Percentiles rank a stretch among this genome's conserved stretches.
Conservation (phyloP, 1,140 invertebrate genomes). For the Palaemon carinicauda region DNA sequence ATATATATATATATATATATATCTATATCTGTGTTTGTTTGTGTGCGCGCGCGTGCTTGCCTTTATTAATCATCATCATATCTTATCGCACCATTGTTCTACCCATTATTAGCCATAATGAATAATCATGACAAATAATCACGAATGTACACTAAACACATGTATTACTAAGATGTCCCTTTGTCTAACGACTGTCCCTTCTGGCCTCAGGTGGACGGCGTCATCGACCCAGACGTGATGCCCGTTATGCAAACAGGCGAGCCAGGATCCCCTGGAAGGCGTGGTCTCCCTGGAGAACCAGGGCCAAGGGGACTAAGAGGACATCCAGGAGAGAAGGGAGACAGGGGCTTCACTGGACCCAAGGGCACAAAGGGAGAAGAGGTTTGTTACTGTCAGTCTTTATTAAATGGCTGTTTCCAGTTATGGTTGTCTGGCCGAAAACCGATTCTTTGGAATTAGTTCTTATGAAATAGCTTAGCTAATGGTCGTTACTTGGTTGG, state of each 20-base stretch:
- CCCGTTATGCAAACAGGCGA: not conserved
- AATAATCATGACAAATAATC: too few species aligned
- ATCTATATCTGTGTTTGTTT: too few species aligned
- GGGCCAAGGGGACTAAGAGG: conserved; percentile 77
- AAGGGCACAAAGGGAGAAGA: conserved; percentile 74
- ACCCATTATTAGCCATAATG: too few species aligned
- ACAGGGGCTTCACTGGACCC: conserved; percentile 71
- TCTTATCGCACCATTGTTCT: too few species aligned
- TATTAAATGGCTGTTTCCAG: not conserved
- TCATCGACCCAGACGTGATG: not conserved
- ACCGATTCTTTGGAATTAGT: not conserved
- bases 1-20: too few species aligned
- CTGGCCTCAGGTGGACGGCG: conserved; percentile 20
- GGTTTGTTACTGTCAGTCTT: conserved; percentile 20
- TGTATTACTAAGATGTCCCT: not conserved
- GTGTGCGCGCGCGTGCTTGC: too few species aligned
- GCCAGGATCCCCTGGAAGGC: conserved; percentile 28
- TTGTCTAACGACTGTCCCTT: too few species aligned
- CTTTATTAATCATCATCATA: too few species aligned
- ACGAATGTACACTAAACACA: not conserved
- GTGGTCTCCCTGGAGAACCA: conserved; percentile 75
- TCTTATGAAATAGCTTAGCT: not conserved
- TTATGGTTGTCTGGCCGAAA: not conserved
- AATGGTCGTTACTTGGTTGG: too few species aligned
- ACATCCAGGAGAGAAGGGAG: conserved; percentile 70